Percentiles rank a stretch among this genome's conserved stretches.
Conservation (phyloP, 1,140 invertebrate genomes). For the Cyclargus thomasi region DNA sequence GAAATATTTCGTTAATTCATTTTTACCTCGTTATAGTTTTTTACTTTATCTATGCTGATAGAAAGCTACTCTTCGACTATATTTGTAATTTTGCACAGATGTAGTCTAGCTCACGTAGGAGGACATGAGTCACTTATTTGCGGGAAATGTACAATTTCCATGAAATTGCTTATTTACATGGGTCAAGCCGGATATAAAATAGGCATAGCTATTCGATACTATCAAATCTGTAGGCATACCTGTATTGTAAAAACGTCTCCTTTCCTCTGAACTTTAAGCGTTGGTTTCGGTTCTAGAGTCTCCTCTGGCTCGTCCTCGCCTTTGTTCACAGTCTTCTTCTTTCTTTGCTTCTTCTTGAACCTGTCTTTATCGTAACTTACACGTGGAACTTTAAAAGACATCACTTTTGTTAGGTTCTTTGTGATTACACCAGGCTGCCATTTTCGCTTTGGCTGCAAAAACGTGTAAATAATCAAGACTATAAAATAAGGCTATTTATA, state of each 20-base stretch:
- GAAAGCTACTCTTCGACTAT: too few relatives aligned
- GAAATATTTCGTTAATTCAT: conserved; percentile 23
- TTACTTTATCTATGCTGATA: too few relatives aligned
- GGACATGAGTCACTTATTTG: too few relatives aligned
- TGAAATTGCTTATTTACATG: too few relatives aligned
- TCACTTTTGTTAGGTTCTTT: conserved; percentile 70
- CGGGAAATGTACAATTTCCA: too few relatives aligned
- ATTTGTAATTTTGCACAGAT: too few relatives aligned
- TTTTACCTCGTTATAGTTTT: neutral
- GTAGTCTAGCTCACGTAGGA: too few relatives aligned
- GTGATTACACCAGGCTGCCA: conserved; percentile 76
- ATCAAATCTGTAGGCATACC: too few relatives aligned
- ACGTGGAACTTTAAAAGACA: conserved; percentile 62
- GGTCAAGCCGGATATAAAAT: too few relatives aligned
- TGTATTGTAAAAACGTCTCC: conserved; percentile 75
- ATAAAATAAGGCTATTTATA: too few relatives aligned
- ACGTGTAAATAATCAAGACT: too few relatives aligned
- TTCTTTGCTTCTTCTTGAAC: conserved; percentile 63
- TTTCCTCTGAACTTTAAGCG: conserved; percentile 75
- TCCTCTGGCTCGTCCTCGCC: conserved; percentile 63
- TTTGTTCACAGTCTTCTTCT: conserved; percentile 45
- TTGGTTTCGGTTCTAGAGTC: conserved; percentile 67
- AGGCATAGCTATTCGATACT: too few relatives aligned
- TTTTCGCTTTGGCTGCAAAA: conserved; percentile 64
- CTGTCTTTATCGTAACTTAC: conserved; percentile 56